Evolutionary conservation across 2,888 invertebrate species (phyloP).

Genomic region (Andrena fulva): DNA sequence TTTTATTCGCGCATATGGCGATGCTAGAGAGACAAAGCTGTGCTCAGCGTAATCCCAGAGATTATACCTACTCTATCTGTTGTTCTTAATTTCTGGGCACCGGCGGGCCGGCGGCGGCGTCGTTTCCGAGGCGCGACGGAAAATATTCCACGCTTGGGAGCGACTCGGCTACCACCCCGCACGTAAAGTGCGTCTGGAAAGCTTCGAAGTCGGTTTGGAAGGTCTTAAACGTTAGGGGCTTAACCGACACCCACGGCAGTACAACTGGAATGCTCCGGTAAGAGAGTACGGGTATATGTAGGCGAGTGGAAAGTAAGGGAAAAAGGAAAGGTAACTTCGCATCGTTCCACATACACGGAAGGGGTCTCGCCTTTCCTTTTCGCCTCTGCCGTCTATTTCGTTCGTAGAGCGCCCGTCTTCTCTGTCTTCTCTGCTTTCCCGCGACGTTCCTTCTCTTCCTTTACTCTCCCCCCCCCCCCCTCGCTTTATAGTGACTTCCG

Average conservation of each 20-base stretch:
- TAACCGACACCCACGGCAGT: conserved; percentile 53
- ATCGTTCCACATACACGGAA: conserved; percentile 13
- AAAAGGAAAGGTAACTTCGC: conserved; percentile 40
- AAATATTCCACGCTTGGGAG: conserved; percentile 34
- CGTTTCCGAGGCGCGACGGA: not conserved
- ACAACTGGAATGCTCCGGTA: conserved; percentile 30
- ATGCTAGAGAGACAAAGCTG: not conserved
- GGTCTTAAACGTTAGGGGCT: conserved; percentile 59
- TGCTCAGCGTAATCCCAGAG: not conserved
- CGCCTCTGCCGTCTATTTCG: too few relatives aligned
- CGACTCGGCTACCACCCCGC: conserved; percentile 6
- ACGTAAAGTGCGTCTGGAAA: conserved; percentile 51
- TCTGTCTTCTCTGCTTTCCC: not conserved
- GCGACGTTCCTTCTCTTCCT: conserved; percentile 4
- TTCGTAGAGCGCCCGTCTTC: conserved; percentile 15
- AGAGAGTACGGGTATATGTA: conserved; percentile 36
- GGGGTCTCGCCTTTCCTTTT: not conserved
- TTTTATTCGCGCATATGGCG: not conserved
- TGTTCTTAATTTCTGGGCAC: conserved; percentile 13
- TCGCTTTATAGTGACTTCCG: conserved; percentile 48
- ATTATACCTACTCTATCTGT: not conserved
- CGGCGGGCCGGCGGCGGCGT: not conserved
- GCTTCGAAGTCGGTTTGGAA: conserved; percentile 53
- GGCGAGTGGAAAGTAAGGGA: conserved; percentile 32
- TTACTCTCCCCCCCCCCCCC: not conserved